Evolutionary conservation across 2,888 invertebrate species (phyloP).

Genomic region (Drosophila pseudotakahashii): DNA sequence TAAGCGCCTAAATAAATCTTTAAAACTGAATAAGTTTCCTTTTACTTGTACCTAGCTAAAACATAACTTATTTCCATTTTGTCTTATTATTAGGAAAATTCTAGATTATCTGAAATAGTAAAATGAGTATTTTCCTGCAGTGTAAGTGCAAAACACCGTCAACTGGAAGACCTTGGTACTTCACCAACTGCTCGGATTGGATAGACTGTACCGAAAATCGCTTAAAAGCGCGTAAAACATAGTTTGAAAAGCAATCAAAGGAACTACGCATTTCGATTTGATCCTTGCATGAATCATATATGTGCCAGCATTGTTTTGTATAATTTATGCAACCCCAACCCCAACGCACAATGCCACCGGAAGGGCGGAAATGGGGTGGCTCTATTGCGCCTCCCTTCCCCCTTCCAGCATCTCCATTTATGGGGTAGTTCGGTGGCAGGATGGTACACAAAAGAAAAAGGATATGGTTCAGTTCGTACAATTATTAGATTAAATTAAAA

Average conservation of each 20-base stretch:
- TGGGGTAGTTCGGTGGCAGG: constrained; percentile 27
- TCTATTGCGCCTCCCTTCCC: constrained; percentile 19
- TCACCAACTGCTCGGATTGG: constrained; percentile 38
- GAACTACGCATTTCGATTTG: constrained; percentile 63
- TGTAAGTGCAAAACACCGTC: constrained; percentile 2
- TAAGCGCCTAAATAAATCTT: no score
- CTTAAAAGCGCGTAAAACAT: constrained; percentile 66
- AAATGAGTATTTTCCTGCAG: background rate
- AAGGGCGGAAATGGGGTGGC: constrained; percentile 39
- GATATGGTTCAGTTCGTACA: background rate
- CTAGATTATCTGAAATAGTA: no score
- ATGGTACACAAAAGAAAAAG: constrained; percentile 22
- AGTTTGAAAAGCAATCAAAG: constrained; percentile 63
- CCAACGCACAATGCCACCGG: constrained; percentile 46
- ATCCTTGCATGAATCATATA: constrained; percentile 29
- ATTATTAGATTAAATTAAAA: no score
- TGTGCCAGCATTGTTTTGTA: constrained; percentile 29
- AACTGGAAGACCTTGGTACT: constrained; percentile 16
- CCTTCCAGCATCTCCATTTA: constrained; percentile 14
- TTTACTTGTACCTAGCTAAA: no score
- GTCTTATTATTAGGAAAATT: no score
- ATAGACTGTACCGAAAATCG: constrained; percentile 66
- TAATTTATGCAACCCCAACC: constrained; percentile 71
- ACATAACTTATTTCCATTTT: no score
- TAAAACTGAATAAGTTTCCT: no score